phyloP scores from a whole-genome alignment of 2,797 vertebrate species.

The Mallotus villosus region DNA sequence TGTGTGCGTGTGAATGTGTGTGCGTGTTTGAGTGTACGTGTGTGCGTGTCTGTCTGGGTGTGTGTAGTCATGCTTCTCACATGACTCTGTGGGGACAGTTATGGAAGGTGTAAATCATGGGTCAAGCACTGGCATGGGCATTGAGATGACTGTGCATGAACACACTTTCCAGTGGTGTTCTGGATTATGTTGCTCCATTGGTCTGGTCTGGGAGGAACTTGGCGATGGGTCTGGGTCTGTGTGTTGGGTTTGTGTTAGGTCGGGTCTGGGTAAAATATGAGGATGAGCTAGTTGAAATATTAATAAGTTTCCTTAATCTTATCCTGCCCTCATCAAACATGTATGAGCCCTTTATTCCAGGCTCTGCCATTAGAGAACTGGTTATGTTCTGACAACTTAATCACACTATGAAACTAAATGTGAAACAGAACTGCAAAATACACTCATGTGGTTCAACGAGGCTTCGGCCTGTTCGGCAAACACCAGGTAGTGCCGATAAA shows the following conservation, averaged over 20 bases:
- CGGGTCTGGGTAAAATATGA: background rate
- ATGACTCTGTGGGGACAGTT: conserved; percentile 44
- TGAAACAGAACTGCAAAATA: background rate
- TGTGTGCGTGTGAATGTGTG: background rate
- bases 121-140: conserved; percentile 7
- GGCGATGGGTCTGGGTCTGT: background rate
- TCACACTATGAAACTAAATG: background rate
- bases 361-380: background rate
- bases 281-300: conserved; percentile 18
- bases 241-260: background rate
- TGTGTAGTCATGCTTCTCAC: conserved; percentile 38
- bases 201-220: background rate
- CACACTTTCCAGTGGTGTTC: conserved; percentile 19
- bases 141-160: conserved; percentile 37
- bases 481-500: background rate
- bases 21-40: background rate
- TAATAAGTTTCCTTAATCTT: conserved; percentile 16
- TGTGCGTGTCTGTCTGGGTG: conserved; percentile 1
- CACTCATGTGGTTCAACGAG: background rate
- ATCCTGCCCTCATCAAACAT: conserved; percentile 13
- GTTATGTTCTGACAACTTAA: background rate
- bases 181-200: background rate
- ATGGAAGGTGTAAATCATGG: conserved; percentile 49
- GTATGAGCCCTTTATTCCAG: background rate
- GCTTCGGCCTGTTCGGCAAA: too few species aligned